A percentile compares a stretch with the other conserved stretches of the same genome.
These are phyloP conservation scores for Triplophysa siluroides DNA, from an alignment of 2,113 vertebrate species.

Conservation along the genomic window DNA sequence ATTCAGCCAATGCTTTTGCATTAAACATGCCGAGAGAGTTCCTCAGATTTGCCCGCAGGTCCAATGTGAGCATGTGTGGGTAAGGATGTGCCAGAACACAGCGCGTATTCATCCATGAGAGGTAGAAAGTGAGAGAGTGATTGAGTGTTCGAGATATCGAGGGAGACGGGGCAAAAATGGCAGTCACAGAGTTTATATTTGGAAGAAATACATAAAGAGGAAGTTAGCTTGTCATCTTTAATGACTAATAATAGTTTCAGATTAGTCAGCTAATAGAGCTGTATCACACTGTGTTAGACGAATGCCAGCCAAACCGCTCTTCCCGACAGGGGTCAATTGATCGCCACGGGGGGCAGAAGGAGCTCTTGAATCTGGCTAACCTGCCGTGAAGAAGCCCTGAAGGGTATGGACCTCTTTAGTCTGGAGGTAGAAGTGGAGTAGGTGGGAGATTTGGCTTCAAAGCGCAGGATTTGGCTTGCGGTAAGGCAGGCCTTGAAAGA, in stretches of 20 bases:
- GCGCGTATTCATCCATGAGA: conserved; percentile 21
- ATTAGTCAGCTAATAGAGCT: conserved; percentile 31
- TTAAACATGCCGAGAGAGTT: conserved; percentile 1
- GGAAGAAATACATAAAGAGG: conserved; percentile 31
- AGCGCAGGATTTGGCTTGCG: neutral
- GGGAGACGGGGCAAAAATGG: conserved; percentile 24
- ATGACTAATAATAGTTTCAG: conserved; percentile 25
- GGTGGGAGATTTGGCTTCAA: conserved; percentile 17
- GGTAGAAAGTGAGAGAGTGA: conserved; percentile 28
- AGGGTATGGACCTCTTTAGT: conserved; percentile 19
- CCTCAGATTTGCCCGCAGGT: neutral
- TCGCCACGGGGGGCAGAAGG: conserved; percentile 1
- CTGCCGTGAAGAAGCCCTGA: conserved; percentile 20
- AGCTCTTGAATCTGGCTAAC: conserved; percentile 17
- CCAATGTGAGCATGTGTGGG: neutral
- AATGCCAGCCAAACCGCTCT: neutral
- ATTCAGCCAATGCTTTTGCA: conserved; percentile 21
- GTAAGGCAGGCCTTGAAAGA: neutral
- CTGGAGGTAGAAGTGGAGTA: neutral
- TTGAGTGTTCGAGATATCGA: conserved; percentile 46
- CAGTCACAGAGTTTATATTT: conserved; percentile 28
- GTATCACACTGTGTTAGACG: neutral
- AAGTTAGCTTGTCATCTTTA: conserved; percentile 16
- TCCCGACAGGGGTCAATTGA: conserved; percentile 12
- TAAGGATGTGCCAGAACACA: conserved; percentile 7